Evolutionary conservation across 2,113 vertebrate species (phyloP).

Genomic region (Dicerorhinus sumatrensis): DNA sequence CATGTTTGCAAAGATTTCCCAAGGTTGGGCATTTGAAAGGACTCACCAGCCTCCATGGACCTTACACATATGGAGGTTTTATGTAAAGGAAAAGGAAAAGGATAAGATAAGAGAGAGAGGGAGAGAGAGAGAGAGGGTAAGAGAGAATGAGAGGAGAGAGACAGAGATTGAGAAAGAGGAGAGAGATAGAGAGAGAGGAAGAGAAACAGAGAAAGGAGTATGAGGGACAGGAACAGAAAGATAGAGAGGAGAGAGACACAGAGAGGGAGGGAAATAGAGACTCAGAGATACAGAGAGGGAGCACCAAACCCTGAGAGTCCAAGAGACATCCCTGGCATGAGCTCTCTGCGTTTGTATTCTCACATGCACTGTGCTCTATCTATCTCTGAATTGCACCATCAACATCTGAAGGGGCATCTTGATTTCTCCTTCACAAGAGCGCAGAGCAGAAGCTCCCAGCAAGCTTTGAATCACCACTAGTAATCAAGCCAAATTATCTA

Average conservation of each 20-base stretch:
- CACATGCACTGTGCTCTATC: background rate
- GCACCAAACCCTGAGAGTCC: background rate
- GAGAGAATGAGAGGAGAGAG: background rate
- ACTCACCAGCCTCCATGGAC: background rate
- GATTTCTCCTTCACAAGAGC: background rate
- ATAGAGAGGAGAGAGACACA: background rate
- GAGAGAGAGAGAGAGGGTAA: background rate
- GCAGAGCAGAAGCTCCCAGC: background rate
- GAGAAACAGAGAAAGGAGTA: background rate
- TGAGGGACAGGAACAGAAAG: background rate
- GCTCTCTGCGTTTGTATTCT: background rate
- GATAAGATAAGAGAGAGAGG: background rate
- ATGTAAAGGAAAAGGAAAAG: background rate
- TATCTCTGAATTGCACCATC: background rate
- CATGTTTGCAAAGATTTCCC: background rate
- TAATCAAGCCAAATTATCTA: background rate
- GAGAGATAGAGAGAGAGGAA: too few species aligned
- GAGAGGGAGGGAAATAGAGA: background rate
- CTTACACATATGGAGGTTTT: background rate
- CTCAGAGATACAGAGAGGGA: background rate
- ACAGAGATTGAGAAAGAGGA: background rate
- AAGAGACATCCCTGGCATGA: background rate
- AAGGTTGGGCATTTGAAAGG: background rate
- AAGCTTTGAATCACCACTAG: too few species aligned
- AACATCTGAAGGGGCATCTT: background rate